Conservation (phyloP, 1,140 invertebrate genomes). For the Musca vetustissima region DNA sequence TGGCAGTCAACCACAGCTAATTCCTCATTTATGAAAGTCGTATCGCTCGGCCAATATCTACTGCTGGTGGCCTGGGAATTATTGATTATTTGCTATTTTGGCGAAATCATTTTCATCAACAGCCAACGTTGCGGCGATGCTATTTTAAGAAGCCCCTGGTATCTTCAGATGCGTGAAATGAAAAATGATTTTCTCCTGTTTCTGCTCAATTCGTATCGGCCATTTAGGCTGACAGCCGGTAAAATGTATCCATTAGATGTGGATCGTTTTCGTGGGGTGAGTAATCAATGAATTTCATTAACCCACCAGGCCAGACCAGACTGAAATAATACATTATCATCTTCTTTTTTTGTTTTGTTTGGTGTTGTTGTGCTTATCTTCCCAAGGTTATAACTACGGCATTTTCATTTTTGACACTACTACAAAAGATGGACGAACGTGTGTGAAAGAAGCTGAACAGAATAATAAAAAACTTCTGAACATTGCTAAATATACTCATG, state of each 20-base stretch:
- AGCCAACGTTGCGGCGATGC: slow-evolving; percentile 49
- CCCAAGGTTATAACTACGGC: slow-evolving; percentile 48
- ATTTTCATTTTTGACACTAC: slow-evolving; percentile 47
- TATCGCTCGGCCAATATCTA: slow-evolving; percentile 45
- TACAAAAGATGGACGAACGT: slow-evolving; percentile 45
- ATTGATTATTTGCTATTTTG: slow-evolving; percentile 50
- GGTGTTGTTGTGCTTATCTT: no score
- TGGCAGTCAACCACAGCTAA: slow-evolving; percentile 38
- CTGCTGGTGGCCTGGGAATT: slow-evolving; percentile 42
- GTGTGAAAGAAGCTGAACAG: not conserved
- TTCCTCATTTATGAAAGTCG: slow-evolving; percentile 41
- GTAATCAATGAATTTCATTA: not conserved
- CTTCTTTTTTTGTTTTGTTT: not conserved
- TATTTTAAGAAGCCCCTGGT: slow-evolving; percentile 46
- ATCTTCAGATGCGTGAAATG: slow-evolving; percentile 40
- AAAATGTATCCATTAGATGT: slow-evolving; percentile 47
- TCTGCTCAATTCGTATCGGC: slow-evolving; percentile 35
- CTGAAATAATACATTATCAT: not conserved
- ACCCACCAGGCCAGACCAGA: no score
- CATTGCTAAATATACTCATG: no score
- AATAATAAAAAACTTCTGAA: slow-evolving; percentile 6
- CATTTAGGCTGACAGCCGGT: slow-evolving; percentile 44
- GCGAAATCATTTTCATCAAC: slow-evolving; percentile 44
- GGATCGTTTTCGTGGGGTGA: slow-evolving; percentile 43
- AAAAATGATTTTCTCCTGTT: slow-evolving; percentile 44